Base-by-base conservation (phyloP, 2,113 vertebrate species). In the Sceloporus undulatus region DNA sequence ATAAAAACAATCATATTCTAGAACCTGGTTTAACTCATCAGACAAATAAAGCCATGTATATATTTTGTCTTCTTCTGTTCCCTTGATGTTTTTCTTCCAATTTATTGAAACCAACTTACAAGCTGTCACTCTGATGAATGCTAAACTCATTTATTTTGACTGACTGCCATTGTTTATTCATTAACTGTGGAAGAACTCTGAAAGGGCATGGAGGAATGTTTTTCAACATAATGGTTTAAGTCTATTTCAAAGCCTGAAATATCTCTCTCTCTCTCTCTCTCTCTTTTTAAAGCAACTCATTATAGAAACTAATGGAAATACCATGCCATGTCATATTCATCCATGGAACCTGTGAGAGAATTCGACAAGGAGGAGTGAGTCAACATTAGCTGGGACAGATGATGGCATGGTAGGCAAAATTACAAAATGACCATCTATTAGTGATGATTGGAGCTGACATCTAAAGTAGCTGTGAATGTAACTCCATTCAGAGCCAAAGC, bases 61-160 rank as follows among this genome's bases (percentile, higher is more conserved):
- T 68, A 68, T 42, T 71, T 71, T 27, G 52, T 73, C 9, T 23
- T 4, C 18, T 84, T 70, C 48, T 54, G 16, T 54, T 84, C 29
- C 25, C 59, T 66, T 5, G 16, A 18, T 70, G 25, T 42, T 56
- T 56, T 38, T 34, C 48, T 34, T 84, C 68, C 82, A 54, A 9
- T 84, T 85, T 78, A 78, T 9, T 78, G 8, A 18, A 77, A 42
- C 21, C 40, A 40, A 34, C 59, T 59, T 59, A 27, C 23, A 76
- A 40, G 11, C 56, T 85, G 56, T 23, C 56, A 77, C 25, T 48
- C 38, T 75, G n/a, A 21, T 59, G n/a, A 85, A 84, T 74, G 82
- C 70, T n/a, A 59, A 40, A 66, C 25, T 65, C 74, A 77, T 85
- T 76, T 85, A 85, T 62, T 40, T 62, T 76, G 84, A 75, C 14